Evolutionary conservation across 2,797 vertebrate species (phyloP).

Genomic region (Neomorphus geoffroyi): DNA sequence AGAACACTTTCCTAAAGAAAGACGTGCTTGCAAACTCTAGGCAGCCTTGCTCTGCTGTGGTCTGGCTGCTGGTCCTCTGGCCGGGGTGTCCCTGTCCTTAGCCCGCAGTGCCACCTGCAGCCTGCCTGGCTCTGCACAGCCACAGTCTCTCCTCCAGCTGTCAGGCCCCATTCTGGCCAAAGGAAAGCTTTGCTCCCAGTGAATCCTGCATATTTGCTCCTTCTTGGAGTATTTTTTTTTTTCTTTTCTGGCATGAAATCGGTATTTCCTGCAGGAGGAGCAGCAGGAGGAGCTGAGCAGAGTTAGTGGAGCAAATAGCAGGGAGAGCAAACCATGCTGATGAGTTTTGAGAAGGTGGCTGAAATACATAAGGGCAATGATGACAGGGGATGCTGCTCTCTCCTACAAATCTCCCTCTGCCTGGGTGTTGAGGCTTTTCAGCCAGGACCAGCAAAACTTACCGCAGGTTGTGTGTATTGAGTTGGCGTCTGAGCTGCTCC

Average conservation of each 20-base stretch:
- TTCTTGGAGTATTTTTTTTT: too few species aligned
- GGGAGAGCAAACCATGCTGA: not conserved
- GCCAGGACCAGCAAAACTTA: not conserved
- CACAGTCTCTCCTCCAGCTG: not conserved
- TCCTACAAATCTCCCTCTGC: not conserved
- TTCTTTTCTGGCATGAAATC: accelerated
- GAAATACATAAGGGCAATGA: accelerated
- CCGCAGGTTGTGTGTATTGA: not conserved
- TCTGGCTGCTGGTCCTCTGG: not conserved
- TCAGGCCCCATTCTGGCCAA: not conserved
- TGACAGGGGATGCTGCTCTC: not conserved
- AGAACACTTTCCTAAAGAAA: not conserved
- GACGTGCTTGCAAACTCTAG: not conserved
- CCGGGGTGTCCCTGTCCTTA: not conserved
- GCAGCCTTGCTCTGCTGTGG: not conserved
- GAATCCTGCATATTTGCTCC: not conserved
- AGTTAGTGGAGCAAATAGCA: not conserved
- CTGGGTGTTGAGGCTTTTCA: not conserved
- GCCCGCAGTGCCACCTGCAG: conserved; percentile 39
- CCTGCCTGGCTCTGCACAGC: not conserved
- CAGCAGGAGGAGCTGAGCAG: not conserved
- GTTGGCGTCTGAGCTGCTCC: not conserved
- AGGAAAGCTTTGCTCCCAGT: not conserved
- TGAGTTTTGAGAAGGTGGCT: not conserved
- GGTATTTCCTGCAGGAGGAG: not conserved